phyloP scores from a whole-genome alignment of 2,113 vertebrate species.

The Sus scrofa region T2T-Sscrofa CM000815.6:115723001-115723500 shows the following conservation, averaged over 20 bases:
- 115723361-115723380: not conserved
- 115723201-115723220: too few relatives aligned
- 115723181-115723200: too few relatives aligned
- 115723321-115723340: not conserved
- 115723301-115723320: not conserved
- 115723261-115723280: not conserved
- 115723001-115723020: not conserved
- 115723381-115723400: not conserved
- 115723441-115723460: not conserved
- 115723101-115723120: too few relatives aligned
- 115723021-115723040: not conserved
- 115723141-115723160: too few relatives aligned
- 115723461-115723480: not conserved
- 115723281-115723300: not conserved
- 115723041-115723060: too few relatives aligned
- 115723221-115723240: too few relatives aligned
- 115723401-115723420: not conserved
- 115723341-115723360: not conserved
- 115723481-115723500: not conserved
- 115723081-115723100: too few relatives aligned
- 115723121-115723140: too few relatives aligned
- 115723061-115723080: too few relatives aligned
- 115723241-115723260: not conserved
- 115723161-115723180: too few relatives aligned
- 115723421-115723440: not conserved